These are phyloP conservation scores for Danaus plexippus DNA, from an alignment of 1,140 invertebrate species.

Conservation along the genomic window DNA sequence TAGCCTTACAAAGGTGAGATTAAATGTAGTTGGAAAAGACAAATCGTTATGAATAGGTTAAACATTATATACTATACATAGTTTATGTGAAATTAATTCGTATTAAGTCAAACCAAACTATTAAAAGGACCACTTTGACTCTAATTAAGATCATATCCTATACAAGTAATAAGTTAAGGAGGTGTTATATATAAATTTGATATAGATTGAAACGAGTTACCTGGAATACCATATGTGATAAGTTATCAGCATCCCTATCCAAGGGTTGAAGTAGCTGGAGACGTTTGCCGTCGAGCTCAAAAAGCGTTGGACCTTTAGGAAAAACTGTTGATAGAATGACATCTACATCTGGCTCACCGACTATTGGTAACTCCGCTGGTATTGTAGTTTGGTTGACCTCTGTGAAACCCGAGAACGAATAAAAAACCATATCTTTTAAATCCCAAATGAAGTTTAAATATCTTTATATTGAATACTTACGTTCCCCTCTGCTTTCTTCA, in stretches of 20 bases:
- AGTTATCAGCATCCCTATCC: constrained; percentile 87
- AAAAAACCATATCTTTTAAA: neutral
- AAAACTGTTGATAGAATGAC: constrained; percentile 85
- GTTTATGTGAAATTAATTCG: too few relatives aligned
- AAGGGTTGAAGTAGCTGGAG: constrained; percentile 84
- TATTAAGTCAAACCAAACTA: too few relatives aligned
- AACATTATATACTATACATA: too few relatives aligned
- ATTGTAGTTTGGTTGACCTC: constrained; percentile 86
- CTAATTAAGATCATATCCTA: constrained; percentile 7
- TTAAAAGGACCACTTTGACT: neutral
- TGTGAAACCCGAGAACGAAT: constrained; percentile 59
- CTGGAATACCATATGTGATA: constrained; percentile 91
- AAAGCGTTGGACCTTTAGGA: constrained; percentile 81
- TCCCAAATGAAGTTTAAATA: too few relatives aligned
- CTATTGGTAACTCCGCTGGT: constrained; percentile 84
- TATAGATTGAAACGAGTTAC: constrained; percentile 60
- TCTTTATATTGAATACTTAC: constrained; percentile 77
- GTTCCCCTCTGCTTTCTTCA: constrained; percentile 86
- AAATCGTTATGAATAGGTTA: neutral
- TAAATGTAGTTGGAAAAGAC: constrained; percentile 13
- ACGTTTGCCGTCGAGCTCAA: constrained; percentile 86
- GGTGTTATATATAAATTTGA: too few relatives aligned
- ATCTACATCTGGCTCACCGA: constrained; percentile 85
- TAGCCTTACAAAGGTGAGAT: constrained; percentile 9
- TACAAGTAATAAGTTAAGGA: too few relatives aligned